Evolutionary conservation across 2,797 vertebrate species (phyloP), one percentile per base, ranked within the genome.

Genomic region (Yasuhikotakia modesta): DNA sequence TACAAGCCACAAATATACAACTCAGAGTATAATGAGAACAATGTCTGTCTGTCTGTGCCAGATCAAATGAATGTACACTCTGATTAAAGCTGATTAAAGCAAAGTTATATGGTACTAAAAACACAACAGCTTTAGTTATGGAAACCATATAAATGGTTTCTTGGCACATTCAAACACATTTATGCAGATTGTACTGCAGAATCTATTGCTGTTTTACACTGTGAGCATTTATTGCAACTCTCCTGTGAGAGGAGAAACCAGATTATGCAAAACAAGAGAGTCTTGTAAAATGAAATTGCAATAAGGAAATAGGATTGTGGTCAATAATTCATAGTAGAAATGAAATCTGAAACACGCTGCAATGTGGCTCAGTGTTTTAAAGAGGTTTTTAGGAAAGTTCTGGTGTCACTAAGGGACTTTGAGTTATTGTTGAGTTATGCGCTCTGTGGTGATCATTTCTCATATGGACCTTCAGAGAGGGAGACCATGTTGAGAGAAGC

Each of bases 101-200:
- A 27, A 30, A 16, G 6, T 30, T 60, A 30, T 30, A 24, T 6
- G 30, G 14, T 30, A 17, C 24, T 60, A 60, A 60, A 30, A 30
- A 30, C 14, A 17, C 57, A 30, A 60, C 14, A 30, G 53, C 53
- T 57, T 22, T 1, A 8, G 57, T 60, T 60, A 30, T 60, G 27
- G 57, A 30, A 6, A 16, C 22, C 24, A 6, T 14, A 30, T 8
- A 6, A 60, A 60, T 16, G 4, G 13, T 4, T 32, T 63, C 60
- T 63, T 63, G 60, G 60, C 60, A 32, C 27, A 35, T 11, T 63
- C 16, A n/a, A 63, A 63, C 17, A 35, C 60, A 63, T 63, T 32
- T 35, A 35, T 63, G 30, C 60, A n/a, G 30, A 63, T 63, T n/a
- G 3, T 63, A n/a, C 3, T 63, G 60, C 60, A n/a, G 6, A 60